A percentile compares a stretch with the other conserved stretches of the same genome.
Conservation (phyloP, 2,113 vertebrate genomes). For the Crocuta crocuta region DNA sequence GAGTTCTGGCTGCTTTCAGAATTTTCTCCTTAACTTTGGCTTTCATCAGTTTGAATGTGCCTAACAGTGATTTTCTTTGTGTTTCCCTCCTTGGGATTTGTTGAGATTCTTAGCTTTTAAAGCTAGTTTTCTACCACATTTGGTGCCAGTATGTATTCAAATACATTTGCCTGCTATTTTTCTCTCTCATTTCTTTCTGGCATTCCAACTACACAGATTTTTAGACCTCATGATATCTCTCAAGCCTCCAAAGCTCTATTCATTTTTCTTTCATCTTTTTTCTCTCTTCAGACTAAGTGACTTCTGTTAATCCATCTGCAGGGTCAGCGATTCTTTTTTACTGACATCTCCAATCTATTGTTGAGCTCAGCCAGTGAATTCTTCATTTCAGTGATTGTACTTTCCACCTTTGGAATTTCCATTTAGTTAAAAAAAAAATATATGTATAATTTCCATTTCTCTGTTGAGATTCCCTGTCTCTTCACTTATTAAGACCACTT, state of each 20-base stretch:
- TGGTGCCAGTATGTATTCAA: background rate
- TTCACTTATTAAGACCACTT: background rate
- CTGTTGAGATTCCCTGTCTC: conserved; percentile 31
- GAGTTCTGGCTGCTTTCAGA: background rate
- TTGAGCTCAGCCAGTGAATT: background rate
- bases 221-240: background rate
- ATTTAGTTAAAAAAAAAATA: too few species aligned
- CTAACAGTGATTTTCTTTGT: background rate
- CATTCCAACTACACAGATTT: background rate
- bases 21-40: background rate
- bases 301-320: background rate
- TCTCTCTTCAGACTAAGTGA: background rate
- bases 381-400: background rate
- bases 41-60: background rate
- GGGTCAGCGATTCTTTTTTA: background rate
- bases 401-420: conserved; percentile 8
- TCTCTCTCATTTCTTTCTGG: background rate
- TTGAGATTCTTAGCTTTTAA: conserved; percentile 20
- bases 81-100: conserved; percentile 4
- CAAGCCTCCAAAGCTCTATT: background rate
- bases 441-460: background rate
- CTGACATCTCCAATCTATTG: background rate
- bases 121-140: background rate
- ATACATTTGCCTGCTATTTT: background rate
- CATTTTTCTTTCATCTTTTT: background rate